Evolutionary conservation across 2,888 invertebrate species (phyloP), one percentile per base, ranked within the genome.

Genomic region (Caenorhabditis panamensis): DNA sequence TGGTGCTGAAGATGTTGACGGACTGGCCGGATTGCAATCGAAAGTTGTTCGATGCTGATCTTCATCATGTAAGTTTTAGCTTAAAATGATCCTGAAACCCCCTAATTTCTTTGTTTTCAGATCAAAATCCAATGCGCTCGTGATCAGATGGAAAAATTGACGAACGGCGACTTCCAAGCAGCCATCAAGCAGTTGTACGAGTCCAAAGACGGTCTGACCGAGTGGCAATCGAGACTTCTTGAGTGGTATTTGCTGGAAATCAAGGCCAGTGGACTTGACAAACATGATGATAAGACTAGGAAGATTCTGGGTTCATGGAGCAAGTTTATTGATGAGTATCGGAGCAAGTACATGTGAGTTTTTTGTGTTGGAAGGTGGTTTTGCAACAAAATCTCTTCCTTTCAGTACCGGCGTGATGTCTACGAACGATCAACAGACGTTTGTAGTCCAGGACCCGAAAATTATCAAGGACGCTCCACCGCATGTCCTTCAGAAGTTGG

Each of bases 1-100:
- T 90, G 0, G 47, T 89, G 8, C 77, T 90, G 26, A 90, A 90
- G 78, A 90, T 90, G 90, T 79, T 89, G n/a, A 90, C 90, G 0
- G 90, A 90, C 73, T 90, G 90, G 90, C 89, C 90, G 6, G 88
- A 85, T 63, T 86, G 86, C 63, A 83, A 78, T 44, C 20, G 81
- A n/a, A 84, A 83, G 28, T 79, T 86, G n/a, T 88, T 89, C 75
- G 85, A 87, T 41, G 82, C 87, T 4, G 89, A 89, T 73, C 75
- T 89, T 53, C 86, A 87, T 75, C 88, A 89, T 72, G 88, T 88
- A 51, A 41, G 79, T 11, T 9, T 31, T 31, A 31, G 16, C 53
- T 22, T 5, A 54, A 41, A 41, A 41, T 36, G 36, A n/a, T n/a
- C n/a, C n/a, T 36, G 36, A 11, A 36, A 8, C 5, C 11, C 36